Percentiles rank a stretch among this genome's conserved stretches.
These are phyloP conservation scores for Drosophila acutilabella DNA, from an alignment of 2,888 invertebrate genomes.

Conservation along the genomic window DNA sequence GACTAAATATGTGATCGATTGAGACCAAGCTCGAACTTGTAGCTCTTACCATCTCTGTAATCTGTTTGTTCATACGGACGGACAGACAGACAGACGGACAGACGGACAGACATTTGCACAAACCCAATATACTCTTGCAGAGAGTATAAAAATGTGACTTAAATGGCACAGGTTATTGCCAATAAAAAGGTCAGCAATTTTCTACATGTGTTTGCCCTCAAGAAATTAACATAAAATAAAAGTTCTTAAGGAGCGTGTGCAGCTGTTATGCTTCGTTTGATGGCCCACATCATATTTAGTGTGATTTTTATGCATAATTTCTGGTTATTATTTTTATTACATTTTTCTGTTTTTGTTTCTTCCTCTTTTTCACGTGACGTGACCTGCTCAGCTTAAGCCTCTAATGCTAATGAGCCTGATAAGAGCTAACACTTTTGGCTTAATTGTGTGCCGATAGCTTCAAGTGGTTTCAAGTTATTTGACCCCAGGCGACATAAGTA, in stretches of 20 bases:
- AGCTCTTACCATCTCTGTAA: too few species aligned
- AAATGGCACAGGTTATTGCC: slow-evolving; percentile 40
- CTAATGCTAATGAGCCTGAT: slow-evolving; percentile 54
- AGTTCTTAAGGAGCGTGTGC: slow-evolving; percentile 41
- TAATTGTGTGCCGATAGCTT: slow-evolving; percentile 38
- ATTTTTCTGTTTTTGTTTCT: background rate
- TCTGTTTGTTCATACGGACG: too few species aligned
- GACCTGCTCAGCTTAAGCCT: slow-evolving; percentile 40
- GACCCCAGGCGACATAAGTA: slow-evolving; percentile 38
- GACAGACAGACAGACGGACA: too few species aligned
- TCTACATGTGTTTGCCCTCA: slow-evolving; percentile 28
- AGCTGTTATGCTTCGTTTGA: slow-evolving; percentile 42
- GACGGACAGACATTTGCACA: too few species aligned
- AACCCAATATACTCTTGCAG: too few species aligned
- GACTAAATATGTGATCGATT: too few species aligned
- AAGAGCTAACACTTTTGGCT: slow-evolving; percentile 34
- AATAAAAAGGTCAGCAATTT: slow-evolving; percentile 51
- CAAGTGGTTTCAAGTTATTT: slow-evolving; percentile 22
- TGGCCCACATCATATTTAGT: slow-evolving; percentile 53
- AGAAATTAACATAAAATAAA: slow-evolving; percentile 49
- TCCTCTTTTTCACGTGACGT: slow-evolving; percentile 23
- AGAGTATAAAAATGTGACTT: too few species aligned
- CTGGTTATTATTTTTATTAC: background rate
- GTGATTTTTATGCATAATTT: slow-evolving; percentile 33
- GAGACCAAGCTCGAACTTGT: too few species aligned